phyloP scores from a whole-genome alignment of 1,140 invertebrate genomes.

The Camponotus pennsylvanicus region DNA sequence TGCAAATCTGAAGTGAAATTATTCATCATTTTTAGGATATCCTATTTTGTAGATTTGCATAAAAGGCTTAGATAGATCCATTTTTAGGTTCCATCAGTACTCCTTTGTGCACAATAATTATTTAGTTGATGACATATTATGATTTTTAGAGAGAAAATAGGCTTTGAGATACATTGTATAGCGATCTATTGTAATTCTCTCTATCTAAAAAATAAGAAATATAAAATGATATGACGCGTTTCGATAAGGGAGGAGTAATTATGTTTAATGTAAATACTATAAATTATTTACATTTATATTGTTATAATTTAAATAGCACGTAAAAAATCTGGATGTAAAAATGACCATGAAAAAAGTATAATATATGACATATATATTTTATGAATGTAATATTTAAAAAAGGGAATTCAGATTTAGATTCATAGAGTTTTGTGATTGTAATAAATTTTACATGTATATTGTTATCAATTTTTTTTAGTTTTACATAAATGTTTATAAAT shows the following conservation, averaged over 20 bases:
- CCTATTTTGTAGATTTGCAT: conserved; percentile 24
- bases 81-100: neutral
- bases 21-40: neutral
- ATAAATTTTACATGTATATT: neutral
- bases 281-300: neutral
- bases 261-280: neutral
- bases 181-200: conserved; percentile 9
- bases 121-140: conserved; percentile 6
- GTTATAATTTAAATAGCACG: neutral
- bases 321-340: neutral
- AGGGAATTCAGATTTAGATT: neutral
- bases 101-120: conserved; percentile 11
- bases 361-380: neutral
- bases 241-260: neutral
- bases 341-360: neutral
- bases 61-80: neutral
- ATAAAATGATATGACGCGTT: neutral
- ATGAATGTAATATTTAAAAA: conserved; percentile 10
- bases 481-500: conserved; percentile 8
- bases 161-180: neutral
- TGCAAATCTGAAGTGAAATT: neutral
- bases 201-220: neutral
- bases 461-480: neutral
- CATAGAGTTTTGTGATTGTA: neutral
- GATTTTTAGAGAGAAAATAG: conserved; percentile 11